Evolutionary conservation across 2,888 invertebrate genomes (phyloP).

Genomic region (Tetragnatha montana): DNA sequence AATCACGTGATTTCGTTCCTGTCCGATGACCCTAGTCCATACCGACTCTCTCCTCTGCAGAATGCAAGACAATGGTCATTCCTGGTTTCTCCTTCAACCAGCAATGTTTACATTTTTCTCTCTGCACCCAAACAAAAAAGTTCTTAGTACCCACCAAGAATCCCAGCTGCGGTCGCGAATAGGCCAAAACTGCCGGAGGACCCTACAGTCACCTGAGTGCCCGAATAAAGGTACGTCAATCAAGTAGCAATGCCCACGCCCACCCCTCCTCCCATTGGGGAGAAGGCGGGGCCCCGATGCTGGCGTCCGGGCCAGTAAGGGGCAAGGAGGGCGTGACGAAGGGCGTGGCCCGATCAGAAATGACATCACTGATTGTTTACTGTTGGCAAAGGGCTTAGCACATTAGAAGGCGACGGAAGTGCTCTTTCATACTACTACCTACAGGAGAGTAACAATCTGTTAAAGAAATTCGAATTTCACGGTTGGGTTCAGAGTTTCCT

Average conservation of each 20-base stretch:
- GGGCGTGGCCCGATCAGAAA: slow-evolving; percentile 19
- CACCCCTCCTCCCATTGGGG: slow-evolving; percentile 14
- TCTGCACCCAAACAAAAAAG: slow-evolving; percentile 23
- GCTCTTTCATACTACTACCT: slow-evolving; percentile 23
- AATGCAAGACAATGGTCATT: too few species aligned
- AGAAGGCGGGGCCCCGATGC: neutral
- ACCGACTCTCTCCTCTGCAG: neutral
- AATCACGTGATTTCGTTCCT: slow-evolving; percentile 30
- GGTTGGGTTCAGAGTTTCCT: slow-evolving; percentile 36
- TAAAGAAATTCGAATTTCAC: slow-evolving; percentile 63
- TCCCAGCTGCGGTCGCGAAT: slow-evolving; percentile 61
- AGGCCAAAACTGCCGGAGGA: slow-evolving; percentile 69
- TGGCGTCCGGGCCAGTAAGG: slow-evolving; percentile 41
- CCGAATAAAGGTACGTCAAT: slow-evolving; percentile 49
- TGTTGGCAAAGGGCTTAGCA: slow-evolving; percentile 57
- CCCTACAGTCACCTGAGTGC: slow-evolving; percentile 63
- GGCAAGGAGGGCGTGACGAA: slow-evolving; percentile 16
- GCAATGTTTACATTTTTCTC: too few species aligned
- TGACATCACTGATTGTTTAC: slow-evolving; percentile 39
- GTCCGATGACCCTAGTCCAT: neutral
- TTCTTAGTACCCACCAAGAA: slow-evolving; percentile 12
- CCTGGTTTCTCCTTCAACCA: too few species aligned
- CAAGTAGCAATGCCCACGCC: slow-evolving; percentile 19
- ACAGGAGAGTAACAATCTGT: slow-evolving; percentile 35
- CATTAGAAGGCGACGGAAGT: slow-evolving; percentile 47